A percentile compares a stretch with the other conserved stretches of the same genome.
phyloP scores from a whole-genome alignment of 2,797 vertebrate genomes.

The Danio tinwini region DNA sequence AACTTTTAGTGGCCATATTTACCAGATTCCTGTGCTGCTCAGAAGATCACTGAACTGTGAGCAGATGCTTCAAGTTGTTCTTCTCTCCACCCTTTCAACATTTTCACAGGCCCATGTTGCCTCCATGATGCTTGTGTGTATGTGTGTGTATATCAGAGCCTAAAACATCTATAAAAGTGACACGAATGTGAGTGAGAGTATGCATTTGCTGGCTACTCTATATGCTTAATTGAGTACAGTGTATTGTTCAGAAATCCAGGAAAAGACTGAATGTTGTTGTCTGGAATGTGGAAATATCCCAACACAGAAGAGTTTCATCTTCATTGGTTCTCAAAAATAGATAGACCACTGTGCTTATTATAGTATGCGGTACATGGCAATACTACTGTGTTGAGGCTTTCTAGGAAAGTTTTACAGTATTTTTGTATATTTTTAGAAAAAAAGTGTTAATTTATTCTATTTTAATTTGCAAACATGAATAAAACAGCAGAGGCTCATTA shows the following conservation, averaged over 20 bases:
- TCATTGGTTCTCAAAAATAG: constrained; percentile 81
- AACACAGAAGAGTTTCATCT: constrained; percentile 64
- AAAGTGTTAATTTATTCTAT: constrained; percentile 93
- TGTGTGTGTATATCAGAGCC: constrained; percentile 15
- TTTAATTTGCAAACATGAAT: constrained; percentile 85
- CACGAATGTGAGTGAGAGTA: constrained; percentile 39
- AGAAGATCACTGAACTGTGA: constrained; percentile 56
- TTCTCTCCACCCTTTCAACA: constrained; percentile 39
- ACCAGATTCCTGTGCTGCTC: constrained; percentile 64
- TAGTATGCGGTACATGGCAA: constrained; percentile 88
- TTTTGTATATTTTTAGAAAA: constrained; percentile 90
- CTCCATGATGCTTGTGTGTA: constrained; percentile 43
- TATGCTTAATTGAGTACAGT: constrained; percentile 46
- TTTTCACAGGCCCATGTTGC: constrained; percentile 29
- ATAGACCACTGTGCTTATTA: constrained; percentile 85
- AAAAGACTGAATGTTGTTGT: constrained; percentile 70
- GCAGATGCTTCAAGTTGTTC: constrained; percentile 53
- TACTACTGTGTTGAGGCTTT: constrained; percentile 92
- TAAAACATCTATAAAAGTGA: constrained; percentile 35
- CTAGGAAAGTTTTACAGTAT: constrained; percentile 93
- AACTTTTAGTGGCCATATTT: constrained; percentile 63
- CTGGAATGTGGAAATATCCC: constrained; percentile 71
- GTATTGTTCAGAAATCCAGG: constrained; percentile 14
- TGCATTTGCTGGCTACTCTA: constrained; percentile 26
- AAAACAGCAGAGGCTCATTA: constrained; percentile 64